Evolutionary conservation across 2,113 vertebrate genomes (phyloP).

Genomic region (Scytalopus superciliaris): DNA sequence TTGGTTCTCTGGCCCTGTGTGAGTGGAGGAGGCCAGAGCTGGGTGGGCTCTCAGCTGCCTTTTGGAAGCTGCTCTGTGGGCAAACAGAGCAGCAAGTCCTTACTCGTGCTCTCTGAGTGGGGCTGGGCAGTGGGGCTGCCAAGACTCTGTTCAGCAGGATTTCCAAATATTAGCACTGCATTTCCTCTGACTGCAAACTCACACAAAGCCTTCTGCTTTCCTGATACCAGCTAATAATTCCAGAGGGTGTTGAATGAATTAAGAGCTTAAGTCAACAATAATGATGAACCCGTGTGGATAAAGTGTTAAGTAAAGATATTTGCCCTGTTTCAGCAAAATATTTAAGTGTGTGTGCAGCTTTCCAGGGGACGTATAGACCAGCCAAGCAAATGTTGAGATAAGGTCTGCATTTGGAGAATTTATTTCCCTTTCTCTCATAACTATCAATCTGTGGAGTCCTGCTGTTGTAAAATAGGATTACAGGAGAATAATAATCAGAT

Average conservation of each 20-base stretch:
- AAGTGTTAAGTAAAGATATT: background rate
- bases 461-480: background rate
- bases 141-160: background rate
- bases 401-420: background rate
- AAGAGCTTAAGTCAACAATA: conserved; percentile 10
- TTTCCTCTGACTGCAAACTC: background rate
- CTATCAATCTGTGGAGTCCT: background rate
- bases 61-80: background rate
- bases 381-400: background rate
- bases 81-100: conserved; percentile 11
- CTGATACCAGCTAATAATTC: background rate
- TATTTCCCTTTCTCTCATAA: background rate
- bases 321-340: conserved; percentile 9
- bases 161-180: conserved; percentile 17
- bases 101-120: accelerated
- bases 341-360: background rate
- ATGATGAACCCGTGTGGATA: background rate
- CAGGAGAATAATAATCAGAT: background rate
- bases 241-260: conserved; percentile 9
- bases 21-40: background rate
- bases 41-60: background rate
- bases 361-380: background rate
- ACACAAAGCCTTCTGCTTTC: background rate
- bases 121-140: background rate
- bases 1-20: background rate